Evolutionary conservation across 2,888 invertebrate genomes (phyloP).

Genomic region (Catocala nupta): DNA sequence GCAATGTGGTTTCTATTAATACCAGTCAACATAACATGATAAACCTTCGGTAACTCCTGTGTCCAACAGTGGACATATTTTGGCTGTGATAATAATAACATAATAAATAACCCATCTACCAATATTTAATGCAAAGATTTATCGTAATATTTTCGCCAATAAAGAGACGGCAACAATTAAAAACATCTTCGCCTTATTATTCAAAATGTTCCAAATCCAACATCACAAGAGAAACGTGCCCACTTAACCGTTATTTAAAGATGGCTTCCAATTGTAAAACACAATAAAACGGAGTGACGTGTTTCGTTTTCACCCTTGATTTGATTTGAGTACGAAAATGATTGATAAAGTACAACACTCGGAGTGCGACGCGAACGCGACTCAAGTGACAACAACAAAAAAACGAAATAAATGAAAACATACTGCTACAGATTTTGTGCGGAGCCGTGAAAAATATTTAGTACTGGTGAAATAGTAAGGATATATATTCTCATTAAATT

Average conservation of each 20-base stretch:
- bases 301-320: conserved; percentile 73
- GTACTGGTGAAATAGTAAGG: too few relatives aligned
- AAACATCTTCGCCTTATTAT: background rate
- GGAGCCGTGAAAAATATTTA: background rate
- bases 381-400: conserved; percentile 51
- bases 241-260: conserved; percentile 27
- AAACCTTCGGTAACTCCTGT: too few relatives aligned
- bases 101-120: too few relatives aligned
- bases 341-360: conserved; percentile 67
- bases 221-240: conserved; percentile 12
- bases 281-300: conserved; percentile 51
- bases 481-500: too few relatives aligned
- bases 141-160: background rate
- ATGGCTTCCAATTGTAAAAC: conserved; percentile 41
- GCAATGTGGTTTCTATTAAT: too few relatives aligned
- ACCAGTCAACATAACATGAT: too few relatives aligned
- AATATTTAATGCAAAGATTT: too few relatives aligned
- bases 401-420: conserved; percentile 47
- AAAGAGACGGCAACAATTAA: background rate
- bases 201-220: background rate
- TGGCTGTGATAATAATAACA: too few relatives aligned
- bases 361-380: conserved; percentile 38
- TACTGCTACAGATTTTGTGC: conserved; percentile 22
- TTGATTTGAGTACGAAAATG: conserved; percentile 69
- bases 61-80: too few relatives aligned